Percentiles rank a stretch among this genome's conserved stretches.
These are phyloP conservation scores for Apis florea DNA, from an alignment of 1,140 invertebrate species.

Conservation along the genomic window DNA sequence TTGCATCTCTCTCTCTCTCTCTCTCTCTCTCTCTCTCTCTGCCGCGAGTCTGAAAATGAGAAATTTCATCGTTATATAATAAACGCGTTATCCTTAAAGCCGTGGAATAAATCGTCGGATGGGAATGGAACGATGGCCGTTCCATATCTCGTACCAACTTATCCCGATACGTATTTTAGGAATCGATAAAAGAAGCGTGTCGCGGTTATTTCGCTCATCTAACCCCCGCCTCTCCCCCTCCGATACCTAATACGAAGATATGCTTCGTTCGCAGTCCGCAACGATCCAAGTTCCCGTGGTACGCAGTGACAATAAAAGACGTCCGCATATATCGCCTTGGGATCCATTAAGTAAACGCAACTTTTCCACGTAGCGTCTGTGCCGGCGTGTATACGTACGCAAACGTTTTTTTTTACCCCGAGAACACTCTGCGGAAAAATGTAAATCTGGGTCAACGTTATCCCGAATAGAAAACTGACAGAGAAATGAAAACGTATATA, in stretches of 20 bases:
- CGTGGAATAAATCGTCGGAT: neutral
- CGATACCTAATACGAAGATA: conserved; percentile 18
- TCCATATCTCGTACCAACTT: neutral
- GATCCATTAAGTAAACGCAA: conserved; percentile 48
- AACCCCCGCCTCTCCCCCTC: neutral
- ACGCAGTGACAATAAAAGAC: conserved; percentile 37
- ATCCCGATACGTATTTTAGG: conserved; percentile 3
- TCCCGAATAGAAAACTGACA: conserved; percentile 36
- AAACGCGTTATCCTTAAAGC: conserved; percentile 22
- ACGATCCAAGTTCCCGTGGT: neutral
- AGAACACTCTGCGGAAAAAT: conserved; percentile 26
- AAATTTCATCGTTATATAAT: conserved; percentile 28
- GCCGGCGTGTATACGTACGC: conserved; percentile 8
- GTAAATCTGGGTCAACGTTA: conserved; percentile 44
- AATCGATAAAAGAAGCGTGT: conserved; percentile 30
- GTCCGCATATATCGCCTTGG: conserved; percentile 24
- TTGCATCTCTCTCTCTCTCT: neutral
- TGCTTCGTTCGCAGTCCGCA: conserved; percentile 3
- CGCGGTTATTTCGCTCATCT: conserved; percentile 27
- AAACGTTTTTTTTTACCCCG: conserved; percentile 18
- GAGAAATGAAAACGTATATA: conserved; percentile 21
- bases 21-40: neutral
- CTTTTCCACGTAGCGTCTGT: neutral
- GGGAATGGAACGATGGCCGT: neutral
- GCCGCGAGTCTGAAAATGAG: conserved; percentile 10